phyloP scores from a whole-genome alignment of 2,113 vertebrate genomes.

The Hystrix cristata region DNA sequence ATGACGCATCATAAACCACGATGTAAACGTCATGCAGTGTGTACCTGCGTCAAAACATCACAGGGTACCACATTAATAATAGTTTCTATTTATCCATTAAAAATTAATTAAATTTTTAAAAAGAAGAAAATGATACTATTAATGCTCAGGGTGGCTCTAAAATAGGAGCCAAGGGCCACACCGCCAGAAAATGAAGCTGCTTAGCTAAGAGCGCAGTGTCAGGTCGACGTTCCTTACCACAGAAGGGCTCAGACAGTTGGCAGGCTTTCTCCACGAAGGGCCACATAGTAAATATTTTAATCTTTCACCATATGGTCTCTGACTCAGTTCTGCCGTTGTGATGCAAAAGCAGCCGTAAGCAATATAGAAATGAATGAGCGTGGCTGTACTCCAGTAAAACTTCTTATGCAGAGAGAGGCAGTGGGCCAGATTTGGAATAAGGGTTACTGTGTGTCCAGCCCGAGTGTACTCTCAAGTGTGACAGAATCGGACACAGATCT shows the following conservation, averaged over 20 bases:
- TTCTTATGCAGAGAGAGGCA: constrained; percentile 18
- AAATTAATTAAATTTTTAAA: background rate
- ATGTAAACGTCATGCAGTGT: no score
- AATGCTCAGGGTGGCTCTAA: background rate
- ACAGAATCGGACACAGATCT: background rate
- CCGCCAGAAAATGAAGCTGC: background rate
- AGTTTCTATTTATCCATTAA: background rate
- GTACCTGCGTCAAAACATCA: no score
- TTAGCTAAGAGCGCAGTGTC: background rate
- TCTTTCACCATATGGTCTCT: background rate
- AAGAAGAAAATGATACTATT: background rate
- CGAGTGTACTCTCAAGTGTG: background rate
- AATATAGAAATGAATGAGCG: background rate
- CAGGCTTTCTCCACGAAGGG: background rate
- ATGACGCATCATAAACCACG: background rate
- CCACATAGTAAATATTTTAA: background rate
- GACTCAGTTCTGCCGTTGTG: background rate
- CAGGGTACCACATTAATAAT: background rate
- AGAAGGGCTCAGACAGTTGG: background rate
- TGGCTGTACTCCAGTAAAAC: background rate
- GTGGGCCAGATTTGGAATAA: background rate
- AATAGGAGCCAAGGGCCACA: background rate
- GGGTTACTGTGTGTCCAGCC: background rate
- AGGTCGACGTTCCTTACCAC: background rate
- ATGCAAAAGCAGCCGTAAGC: background rate